Conservation (phyloP, 64 coral and sea anemone genomes). For the Pocillopora damicornis region DNA sequence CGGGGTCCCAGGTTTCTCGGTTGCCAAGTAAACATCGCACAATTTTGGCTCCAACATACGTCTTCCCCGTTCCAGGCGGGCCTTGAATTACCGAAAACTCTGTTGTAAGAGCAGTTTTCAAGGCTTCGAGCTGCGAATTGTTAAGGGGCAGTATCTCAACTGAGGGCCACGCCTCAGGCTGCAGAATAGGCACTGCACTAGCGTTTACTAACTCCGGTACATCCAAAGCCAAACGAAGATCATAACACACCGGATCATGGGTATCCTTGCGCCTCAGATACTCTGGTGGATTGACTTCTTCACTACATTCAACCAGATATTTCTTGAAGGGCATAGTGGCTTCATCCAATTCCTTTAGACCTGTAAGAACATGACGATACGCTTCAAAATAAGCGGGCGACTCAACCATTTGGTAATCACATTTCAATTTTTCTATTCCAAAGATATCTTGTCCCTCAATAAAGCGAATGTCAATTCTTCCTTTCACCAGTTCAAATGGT, state of each 20-base stretch:
- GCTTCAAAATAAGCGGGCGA: conserved; percentile 64
- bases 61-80: conserved; percentile 91
- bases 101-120: conserved; percentile 77
- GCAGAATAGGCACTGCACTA: conserved; percentile 44
- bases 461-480: conserved; percentile 11
- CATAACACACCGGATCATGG: conserved; percentile 17
- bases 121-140: conserved; percentile 69
- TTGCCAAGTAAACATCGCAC: conserved; percentile 47
- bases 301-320: conserved; percentile 21
- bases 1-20: conserved; percentile 7
- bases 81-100: conserved; percentile 92
- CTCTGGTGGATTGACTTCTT: conserved; percentile 39
- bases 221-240: conserved; percentile 44
- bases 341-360: conserved; percentile 48
- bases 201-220: not conserved
- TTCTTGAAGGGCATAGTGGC: conserved; percentile 39
- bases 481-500: conserved; percentile 8
- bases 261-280: conserved; percentile 18
- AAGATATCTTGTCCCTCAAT: conserved; percentile 24
- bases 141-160: conserved; percentile 50
- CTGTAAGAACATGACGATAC: conserved; percentile 67
- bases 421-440: conserved; percentile 26
- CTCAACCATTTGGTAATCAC: conserved; percentile 43
- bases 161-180: conserved; percentile 48
- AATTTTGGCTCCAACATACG: conserved; percentile 81